Conservation (phyloP, 1,140 invertebrate genomes). For the Streblospio benedicti region DNA sequence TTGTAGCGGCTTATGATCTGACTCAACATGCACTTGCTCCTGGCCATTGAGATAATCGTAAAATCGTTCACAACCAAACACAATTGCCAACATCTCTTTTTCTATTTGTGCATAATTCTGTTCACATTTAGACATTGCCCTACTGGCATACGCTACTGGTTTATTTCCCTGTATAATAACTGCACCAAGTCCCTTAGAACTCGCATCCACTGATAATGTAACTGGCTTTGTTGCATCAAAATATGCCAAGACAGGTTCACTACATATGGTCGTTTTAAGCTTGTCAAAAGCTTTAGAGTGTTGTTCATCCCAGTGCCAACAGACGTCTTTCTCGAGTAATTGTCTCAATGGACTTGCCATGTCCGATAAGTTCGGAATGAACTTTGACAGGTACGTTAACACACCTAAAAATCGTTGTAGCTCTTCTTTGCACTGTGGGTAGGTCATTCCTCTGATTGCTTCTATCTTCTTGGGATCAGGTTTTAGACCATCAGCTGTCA, state of each 20-base stretch:
- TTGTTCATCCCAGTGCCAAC: neutral
- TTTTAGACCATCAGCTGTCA: no score
- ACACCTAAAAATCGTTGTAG: constrained; percentile 23
- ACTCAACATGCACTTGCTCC: no score
- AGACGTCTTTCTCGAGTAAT: neutral
- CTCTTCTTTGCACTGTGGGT: constrained; percentile 19
- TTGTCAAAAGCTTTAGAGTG: no score
- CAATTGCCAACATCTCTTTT: constrained; percentile 48
- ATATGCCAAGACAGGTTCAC: constrained; percentile 23
- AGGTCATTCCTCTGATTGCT: no score
- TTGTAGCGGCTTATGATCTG: no score
- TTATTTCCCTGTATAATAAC: constrained; percentile 45
- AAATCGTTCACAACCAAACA: no score
- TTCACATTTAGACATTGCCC: constrained; percentile 42
- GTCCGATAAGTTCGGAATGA: constrained; percentile 13
- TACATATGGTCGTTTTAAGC: no score
- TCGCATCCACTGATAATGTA: constrained; percentile 24
- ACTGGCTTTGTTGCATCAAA: constrained; percentile 24
- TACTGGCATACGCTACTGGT: constrained; percentile 46
- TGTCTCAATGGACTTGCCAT: neutral
- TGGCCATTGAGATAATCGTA: no score
- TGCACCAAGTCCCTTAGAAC: no score
- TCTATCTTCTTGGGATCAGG: no score
- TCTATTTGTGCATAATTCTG: constrained; percentile 49
- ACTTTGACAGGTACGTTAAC: constrained; percentile 22